A percentile compares a stretch with the other conserved stretches of the same genome.
phyloP scores from a whole-genome alignment of 2,113 vertebrate genomes.

The Paralichthys olivaceus region DNA sequence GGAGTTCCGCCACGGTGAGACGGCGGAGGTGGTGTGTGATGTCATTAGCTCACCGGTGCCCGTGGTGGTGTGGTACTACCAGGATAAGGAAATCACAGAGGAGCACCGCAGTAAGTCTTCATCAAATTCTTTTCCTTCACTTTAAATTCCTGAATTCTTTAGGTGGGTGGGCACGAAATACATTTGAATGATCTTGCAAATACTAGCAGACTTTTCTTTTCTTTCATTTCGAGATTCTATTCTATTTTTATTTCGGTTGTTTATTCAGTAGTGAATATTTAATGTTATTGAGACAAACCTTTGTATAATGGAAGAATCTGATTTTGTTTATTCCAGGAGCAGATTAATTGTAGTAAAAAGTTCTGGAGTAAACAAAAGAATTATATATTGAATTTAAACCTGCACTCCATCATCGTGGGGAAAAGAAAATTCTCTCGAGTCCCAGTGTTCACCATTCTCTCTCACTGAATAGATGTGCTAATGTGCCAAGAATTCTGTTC shows the following conservation, averaged over 20 bases:
- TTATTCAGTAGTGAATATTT: too few species aligned
- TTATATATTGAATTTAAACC: constrained; percentile 25
- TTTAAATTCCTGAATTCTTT: too few species aligned
- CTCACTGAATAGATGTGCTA: constrained; percentile 32
- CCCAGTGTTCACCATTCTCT: constrained; percentile 10
- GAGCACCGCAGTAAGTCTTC: constrained; percentile 91
- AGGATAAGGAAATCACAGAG: constrained; percentile 90
- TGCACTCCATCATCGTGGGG: constrained; percentile 25
- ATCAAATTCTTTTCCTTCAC: too few species aligned
- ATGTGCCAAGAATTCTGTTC: constrained; percentile 47
- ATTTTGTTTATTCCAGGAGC: neutral
- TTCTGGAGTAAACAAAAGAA: constrained; percentile 14
- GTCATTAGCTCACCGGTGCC: constrained; percentile 96
- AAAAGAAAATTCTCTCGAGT: constrained; percentile 11
- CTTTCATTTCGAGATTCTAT: too few species aligned
- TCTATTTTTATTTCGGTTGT: too few species aligned
- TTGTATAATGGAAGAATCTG: too few species aligned
- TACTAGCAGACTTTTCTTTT: too few species aligned
- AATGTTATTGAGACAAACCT: too few species aligned
- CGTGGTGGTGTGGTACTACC: constrained; percentile 93
- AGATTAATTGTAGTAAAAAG: constrained; percentile 24
- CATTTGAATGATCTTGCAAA: neutral
- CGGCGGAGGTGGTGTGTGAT: constrained; percentile 92
- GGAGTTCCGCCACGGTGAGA: constrained; percentile 93
- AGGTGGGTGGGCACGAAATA: neutral